Base-by-base conservation (phyloP, 2,888 invertebrate genomes). In the Mythimna impura region DNA sequence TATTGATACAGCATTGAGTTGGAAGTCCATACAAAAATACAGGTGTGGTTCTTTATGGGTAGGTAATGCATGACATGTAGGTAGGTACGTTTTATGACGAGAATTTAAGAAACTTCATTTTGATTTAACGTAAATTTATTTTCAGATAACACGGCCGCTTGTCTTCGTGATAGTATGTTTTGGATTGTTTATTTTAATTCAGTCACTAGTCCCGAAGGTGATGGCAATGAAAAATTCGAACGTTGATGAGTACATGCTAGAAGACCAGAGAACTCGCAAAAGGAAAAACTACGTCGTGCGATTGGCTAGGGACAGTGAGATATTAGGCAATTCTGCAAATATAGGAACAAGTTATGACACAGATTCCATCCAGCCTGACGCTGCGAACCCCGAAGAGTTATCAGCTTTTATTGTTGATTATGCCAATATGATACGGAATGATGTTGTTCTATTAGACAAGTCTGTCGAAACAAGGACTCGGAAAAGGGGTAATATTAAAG, bases 371-470 rank as follows among this genome's bases (percentile, higher is more conserved):
- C 90, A 91, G 22, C 80, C 88, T 0, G 91, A 92, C 47, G 80
- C 88, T 34, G 62, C 81, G 1, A 91, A 88, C 30, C 87, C 92
- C 3, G 93, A 94, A 75, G 93, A 93, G 64, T 82, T 94, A n/a
- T 92, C 95, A 2, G 92, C 92, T 2, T 89, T 94, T 17, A 92
- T 95, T 3, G 91, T 93, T 9, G 96, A 95, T 82, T 94, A 95
- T 78, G 95, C 94, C 2, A 94, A 96, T 73, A 93, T 94, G 94
- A 94, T 95, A 57, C 86, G 94, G 66, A 93, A 95, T 70, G 94
- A 96, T 72, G 93, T 95, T 3, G 92, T 95, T 73, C 86, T 95
- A 65, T 83, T 95, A 52, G 96, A 96, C 78, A 93, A 96, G 78
- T 95, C 95, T 7, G 92, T 95, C 12, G 93, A 96, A 88, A 95